Percentiles rank a stretch among this genome's conserved stretches.
Evolutionary conservation across 2,888 invertebrate species (phyloP).

Genomic region (Tyria jacobaeae): DNA sequence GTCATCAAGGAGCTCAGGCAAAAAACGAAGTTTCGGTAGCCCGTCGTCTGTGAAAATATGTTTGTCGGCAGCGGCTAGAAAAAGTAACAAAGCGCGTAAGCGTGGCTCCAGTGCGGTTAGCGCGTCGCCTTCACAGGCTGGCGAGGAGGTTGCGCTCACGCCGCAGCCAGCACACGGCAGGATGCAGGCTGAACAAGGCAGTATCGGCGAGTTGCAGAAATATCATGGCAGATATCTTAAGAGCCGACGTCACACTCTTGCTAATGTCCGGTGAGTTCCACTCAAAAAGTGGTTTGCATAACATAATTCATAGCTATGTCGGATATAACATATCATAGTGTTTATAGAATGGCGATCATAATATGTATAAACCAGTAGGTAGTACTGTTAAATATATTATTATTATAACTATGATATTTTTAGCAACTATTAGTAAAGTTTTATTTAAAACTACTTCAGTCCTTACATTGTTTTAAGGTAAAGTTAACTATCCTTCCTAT

Average conservation of each 20-base stretch:
- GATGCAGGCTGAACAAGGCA: slow-evolving; percentile 97
- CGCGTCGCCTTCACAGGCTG: slow-evolving; percentile 63
- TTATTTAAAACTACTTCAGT: no score
- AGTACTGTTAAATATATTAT: no score
- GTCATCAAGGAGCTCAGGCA: slow-evolving; percentile 81
- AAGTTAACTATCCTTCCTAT: no score
- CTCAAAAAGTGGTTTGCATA: slow-evolving; percentile 14
- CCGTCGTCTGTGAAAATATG: slow-evolving; percentile 88
- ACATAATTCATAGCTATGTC: slow-evolving; percentile 3
- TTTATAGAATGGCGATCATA: no score
- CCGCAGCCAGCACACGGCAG: slow-evolving; percentile 83
- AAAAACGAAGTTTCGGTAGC: slow-evolving; percentile 83
- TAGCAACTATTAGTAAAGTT: no score
- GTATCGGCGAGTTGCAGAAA: slow-evolving; percentile 95
- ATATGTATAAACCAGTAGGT: no score
- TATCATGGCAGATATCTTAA: slow-evolving; percentile 95
- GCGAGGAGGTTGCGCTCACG: slow-evolving; percentile 71
- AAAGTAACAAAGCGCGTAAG: slow-evolving; percentile 83
- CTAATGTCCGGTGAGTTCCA: slow-evolving; percentile 95
- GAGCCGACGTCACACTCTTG: slow-evolving; percentile 95
- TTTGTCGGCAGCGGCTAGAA: slow-evolving; percentile 84
- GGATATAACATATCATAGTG: no score
- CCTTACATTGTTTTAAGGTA: no score
- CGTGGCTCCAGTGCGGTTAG: slow-evolving; percentile 77
- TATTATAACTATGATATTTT: no score